Conservation (phyloP, 2,888 invertebrate species). For the Phania funesta region DNA sequence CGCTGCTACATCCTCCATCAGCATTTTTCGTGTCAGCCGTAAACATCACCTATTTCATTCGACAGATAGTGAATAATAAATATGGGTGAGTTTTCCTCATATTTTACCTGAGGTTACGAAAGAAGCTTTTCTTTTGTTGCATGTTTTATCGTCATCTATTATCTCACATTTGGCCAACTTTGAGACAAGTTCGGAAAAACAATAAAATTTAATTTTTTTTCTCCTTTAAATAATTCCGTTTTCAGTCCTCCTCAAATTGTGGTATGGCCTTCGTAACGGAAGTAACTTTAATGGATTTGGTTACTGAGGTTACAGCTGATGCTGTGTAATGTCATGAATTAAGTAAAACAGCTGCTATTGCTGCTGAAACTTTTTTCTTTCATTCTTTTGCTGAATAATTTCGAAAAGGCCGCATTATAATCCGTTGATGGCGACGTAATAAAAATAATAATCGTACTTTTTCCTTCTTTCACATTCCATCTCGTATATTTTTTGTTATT, state of each 20-base stretch:
- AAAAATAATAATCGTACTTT: conserved; percentile 45
- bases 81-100: no score
- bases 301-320: conserved; percentile 61
- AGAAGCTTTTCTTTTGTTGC: no score
- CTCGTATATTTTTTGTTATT: conserved; percentile 13
- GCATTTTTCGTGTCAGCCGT: no score
- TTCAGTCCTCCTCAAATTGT: conserved; percentile 48
- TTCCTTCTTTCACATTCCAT: conserved; percentile 3
- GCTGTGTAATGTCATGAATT: conserved; percentile 55
- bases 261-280: conserved; percentile 46
- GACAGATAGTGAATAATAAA: no score
- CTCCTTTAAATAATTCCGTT: conserved; percentile 31
- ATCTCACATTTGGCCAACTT: background rate
- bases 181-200: no score
- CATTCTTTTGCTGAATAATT: conserved; percentile 38
- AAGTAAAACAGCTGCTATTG: conserved; percentile 48
- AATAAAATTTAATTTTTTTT: no score
- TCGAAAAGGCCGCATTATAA: conserved; percentile 49
- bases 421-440: conserved; percentile 51
- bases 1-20: no score
- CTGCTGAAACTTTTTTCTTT: conserved; percentile 1
- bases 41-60: no score
- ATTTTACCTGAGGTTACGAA: no score
- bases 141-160: background rate
- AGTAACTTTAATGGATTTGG: conserved; percentile 65